Evolutionary conservation across 92 coral and sea anemone species (phyloP), one percentile per base, ranked within the genome.

Genomic region (Palythoa grandiflora): DNA sequence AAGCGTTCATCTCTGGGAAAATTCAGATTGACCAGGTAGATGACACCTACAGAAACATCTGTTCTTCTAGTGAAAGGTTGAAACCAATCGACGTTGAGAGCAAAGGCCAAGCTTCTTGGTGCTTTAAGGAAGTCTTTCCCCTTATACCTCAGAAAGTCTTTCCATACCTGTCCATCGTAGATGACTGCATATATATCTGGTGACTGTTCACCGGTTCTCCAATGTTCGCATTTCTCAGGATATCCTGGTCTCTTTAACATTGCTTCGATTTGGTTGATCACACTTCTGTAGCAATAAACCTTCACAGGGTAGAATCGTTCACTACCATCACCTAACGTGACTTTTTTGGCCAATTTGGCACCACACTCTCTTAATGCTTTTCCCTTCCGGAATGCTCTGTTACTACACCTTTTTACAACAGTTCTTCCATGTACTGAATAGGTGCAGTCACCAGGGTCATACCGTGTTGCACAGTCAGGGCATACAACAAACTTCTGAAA

Each of bases 401-500:
- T 65, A 51, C 57, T 76, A 21, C 80, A 76, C 1, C 39, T 17
- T 51, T 57, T 78, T 12, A 55, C 70, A 57, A 36, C 83, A 78
- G 66, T 37, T 73, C 38, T 15, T 11, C 84, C 65, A 12, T 50
- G 3, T 12, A 75, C 11, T 15, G 20, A 63, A 21, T 87, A 21
- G 47, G 93, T 91, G 51, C 93, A 87, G 28, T 91, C 88, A 9
- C 72, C 85, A 55, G 83, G 87, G 7, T 39, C 71, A 87, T 87
- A 87, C 11, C 87, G 79, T 4, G 89, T 72, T 63, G 86, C 17
- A 38, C 93, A 88, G 47, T 88, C 84, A 9, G 91, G 87, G 74
- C 91, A 91, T 35, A 88, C 91, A 36, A 91, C 90, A 90, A 73
- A 90, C 84, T 91, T 91, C 60, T 66, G 84, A 14, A 84, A 91